Conservation (phyloP, 2,888 invertebrate species). For the Oscheius onirici region DNA sequence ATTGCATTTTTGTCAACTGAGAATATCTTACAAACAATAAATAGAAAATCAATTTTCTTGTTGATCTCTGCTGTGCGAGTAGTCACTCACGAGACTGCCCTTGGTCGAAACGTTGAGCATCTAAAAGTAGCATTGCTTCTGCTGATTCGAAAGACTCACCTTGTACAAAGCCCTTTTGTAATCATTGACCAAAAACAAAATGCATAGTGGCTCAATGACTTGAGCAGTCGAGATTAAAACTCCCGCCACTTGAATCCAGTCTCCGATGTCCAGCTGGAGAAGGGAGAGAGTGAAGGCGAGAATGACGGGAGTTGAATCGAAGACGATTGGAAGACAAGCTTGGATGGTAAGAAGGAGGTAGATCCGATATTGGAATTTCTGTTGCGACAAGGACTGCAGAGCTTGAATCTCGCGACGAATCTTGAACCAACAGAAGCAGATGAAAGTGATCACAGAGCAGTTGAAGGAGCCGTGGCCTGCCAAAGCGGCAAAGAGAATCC, state of each 20-base stretch:
- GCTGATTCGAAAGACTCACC: not conserved
- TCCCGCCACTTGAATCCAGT: not conserved
- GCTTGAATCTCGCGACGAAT: not conserved
- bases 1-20: too few relatives aligned
- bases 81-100: too few relatives aligned
- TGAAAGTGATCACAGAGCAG: not conserved
- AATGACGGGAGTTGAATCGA: not conserved
- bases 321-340: not conserved
- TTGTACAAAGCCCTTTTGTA: slow-evolving; percentile 4
- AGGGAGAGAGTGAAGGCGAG: slow-evolving; percentile 1
- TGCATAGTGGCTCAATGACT: slow-evolving; percentile 2
- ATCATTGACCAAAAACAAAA: not conserved
- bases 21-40: too few relatives aligned
- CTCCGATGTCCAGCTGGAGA: slow-evolving; percentile 1
- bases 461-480: not conserved
- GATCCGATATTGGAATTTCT: slow-evolving; percentile 17
- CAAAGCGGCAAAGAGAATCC: not conserved
- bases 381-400: not conserved
- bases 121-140: too few relatives aligned
- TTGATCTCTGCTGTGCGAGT: too few relatives aligned
- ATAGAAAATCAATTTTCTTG: too few relatives aligned
- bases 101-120: too few relatives aligned
- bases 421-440: slow-evolving; percentile 2
- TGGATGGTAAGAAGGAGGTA: slow-evolving; percentile 9
- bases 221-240: not conserved